These are phyloP conservation scores for Etheostoma perlongum DNA, from an alignment of 2,797 vertebrate species.

Conservation along the genomic window DNA sequence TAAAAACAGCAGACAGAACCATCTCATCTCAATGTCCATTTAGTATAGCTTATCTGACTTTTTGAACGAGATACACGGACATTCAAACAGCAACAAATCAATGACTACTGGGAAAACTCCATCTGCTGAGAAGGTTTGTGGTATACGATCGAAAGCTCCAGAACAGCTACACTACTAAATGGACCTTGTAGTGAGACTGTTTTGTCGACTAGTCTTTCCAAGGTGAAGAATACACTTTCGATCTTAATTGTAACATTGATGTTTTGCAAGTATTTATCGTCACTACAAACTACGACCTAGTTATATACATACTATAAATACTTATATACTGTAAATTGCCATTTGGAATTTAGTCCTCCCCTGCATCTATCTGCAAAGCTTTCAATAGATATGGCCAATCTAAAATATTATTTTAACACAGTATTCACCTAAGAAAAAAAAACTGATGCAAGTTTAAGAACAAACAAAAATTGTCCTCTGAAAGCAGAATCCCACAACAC, in stretches of 20 bases:
- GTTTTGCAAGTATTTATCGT: constrained; percentile 1
- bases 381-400: background rate
- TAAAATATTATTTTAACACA: background rate
- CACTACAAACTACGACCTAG: background rate
- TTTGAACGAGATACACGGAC: background rate
- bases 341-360: background rate
- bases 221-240: background rate
- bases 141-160: background rate
- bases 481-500: constrained; percentile 58
- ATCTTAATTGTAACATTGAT: background rate
- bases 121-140: background rate
- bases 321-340: too few species aligned
- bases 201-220: background rate
- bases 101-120: background rate
- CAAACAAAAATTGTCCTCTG: background rate
- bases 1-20: background rate
- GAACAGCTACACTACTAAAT: background rate
- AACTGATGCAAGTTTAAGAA: constrained; percentile 3
- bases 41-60: background rate
- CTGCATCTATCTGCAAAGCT: background rate
- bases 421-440: background rate
- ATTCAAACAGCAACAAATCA: background rate
- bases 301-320: too few species aligned
- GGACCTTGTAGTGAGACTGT: background rate
- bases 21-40: background rate